Conservation (phyloP, 2,797 vertebrate genomes). For the Scolopax rusticola region DNA sequence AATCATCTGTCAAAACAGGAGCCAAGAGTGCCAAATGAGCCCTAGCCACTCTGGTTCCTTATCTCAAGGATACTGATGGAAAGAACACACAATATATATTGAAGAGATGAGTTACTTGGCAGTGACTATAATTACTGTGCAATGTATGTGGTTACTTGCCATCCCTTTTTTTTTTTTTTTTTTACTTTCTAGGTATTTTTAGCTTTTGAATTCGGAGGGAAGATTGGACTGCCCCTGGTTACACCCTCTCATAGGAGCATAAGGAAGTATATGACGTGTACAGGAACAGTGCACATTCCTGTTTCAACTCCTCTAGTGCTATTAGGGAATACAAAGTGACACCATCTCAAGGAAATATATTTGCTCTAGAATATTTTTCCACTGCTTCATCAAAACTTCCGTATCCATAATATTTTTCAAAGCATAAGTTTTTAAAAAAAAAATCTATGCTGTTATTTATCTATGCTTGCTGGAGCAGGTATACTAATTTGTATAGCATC, state of each 20-base stretch:
- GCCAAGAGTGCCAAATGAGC: neutral
- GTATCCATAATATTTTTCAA: neutral
- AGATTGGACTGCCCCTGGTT: neutral
- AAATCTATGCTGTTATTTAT: neutral
- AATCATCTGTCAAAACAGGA: neutral
- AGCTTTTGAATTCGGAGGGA: neutral
- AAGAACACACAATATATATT: accelerated
- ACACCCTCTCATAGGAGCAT: neutral
- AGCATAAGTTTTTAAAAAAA: neutral
- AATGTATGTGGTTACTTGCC: neutral
- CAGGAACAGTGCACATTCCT: neutral
- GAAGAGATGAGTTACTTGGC: neutral
- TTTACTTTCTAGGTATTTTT: neutral
- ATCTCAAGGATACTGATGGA: neutral
- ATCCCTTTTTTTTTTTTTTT: neutral
- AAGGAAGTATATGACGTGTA: neutral
- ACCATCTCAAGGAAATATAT: neutral
- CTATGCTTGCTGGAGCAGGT: neutral
- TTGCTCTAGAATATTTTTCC: neutral
- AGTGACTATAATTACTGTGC: neutral
- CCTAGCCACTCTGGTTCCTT: neutral
- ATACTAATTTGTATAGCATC: neutral
- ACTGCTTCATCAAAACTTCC: neutral
- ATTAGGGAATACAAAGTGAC: neutral
- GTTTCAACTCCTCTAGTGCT: neutral